Conservation (phyloP, 2,113 vertebrate species). For the Phocoena sinus region DNA sequence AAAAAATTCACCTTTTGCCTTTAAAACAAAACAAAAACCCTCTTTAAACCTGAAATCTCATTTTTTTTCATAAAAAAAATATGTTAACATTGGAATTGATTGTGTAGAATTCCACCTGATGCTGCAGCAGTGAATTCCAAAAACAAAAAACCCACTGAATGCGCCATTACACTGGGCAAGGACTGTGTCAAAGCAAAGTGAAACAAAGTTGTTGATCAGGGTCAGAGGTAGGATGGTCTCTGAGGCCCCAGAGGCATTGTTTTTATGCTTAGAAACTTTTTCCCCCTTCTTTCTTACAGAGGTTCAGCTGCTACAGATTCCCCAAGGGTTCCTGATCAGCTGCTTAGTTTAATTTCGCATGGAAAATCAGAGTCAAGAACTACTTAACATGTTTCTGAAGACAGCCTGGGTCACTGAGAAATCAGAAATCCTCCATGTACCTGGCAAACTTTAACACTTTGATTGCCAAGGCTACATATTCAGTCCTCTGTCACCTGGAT, state of each 20-base stretch:
- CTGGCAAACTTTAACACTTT: conserved; percentile 10
- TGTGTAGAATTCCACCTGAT: conserved; percentile 40
- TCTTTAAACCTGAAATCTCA: conserved; percentile 25
- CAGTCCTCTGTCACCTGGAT: neutral
- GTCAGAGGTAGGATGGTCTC: neutral
- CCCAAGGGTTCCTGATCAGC: conserved; percentile 34
- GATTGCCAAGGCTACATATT: neutral
- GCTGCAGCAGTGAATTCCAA: conserved; percentile 22
- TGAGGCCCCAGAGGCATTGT: neutral
- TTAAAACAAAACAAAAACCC: conserved; percentile 30
- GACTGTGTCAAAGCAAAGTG: conserved; percentile 17
- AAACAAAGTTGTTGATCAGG: conserved; percentile 19
- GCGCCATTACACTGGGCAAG: neutral
- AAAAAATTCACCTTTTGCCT: neutral
- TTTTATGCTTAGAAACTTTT: conserved; percentile 25
- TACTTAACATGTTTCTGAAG: conserved; percentile 52
- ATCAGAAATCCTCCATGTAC: neutral
- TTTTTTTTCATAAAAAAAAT: conserved; percentile 25
- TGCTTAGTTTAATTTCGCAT: conserved; percentile 60
- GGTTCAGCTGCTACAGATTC: conserved; percentile 30
- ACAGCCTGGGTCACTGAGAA: conserved; percentile 15
- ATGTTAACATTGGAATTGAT: neutral
- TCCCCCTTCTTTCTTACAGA: neutral
- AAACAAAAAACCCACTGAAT: conserved; percentile 32
- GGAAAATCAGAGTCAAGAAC: conserved; percentile 46